These are phyloP conservation scores for Ectemnius continuus DNA, from an alignment of 2,888 invertebrate genomes.

Conservation along the genomic window DNA sequence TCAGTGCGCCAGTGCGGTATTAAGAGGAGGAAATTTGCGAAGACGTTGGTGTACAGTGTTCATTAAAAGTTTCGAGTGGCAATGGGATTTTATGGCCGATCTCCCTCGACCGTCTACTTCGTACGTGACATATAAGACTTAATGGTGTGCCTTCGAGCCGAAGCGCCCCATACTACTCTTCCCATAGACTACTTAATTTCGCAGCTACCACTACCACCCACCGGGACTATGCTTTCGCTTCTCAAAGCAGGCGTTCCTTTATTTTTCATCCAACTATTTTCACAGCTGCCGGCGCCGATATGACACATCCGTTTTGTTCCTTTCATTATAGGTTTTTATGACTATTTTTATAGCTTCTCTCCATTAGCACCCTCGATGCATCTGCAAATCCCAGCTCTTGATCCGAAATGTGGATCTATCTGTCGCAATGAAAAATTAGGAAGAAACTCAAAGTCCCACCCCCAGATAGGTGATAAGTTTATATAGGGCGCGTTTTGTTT, in stretches of 20 bases:
- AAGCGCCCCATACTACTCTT: conserved; percentile 43
- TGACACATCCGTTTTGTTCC: conserved; percentile 31
- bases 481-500: too few species aligned
- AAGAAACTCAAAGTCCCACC: too few species aligned
- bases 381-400: too few species aligned
- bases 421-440: too few species aligned
- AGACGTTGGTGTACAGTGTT: conserved; percentile 45
- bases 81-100: conserved; percentile 60
- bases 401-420: too few species aligned
- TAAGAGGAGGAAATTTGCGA: conserved; percentile 24
- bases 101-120: conserved; percentile 48
- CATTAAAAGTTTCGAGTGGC: conserved; percentile 55
- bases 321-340: too few species aligned
- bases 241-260: conserved; percentile 62
- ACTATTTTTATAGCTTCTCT: too few species aligned
- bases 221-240: background rate
- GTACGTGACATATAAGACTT: conserved; percentile 60
- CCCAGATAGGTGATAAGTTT: too few species aligned
- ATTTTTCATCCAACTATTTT: conserved; percentile 73
- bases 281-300: conserved; percentile 67
- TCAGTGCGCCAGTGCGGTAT: background rate
- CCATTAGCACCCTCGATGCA: too few species aligned
- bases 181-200: conserved; percentile 52
- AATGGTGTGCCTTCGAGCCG: conserved; percentile 57
- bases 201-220: conserved; percentile 43